Evolutionary conservation across 53 echinoderm and acorn worm genomes (phyloP), one percentile per base, ranked within the genome.

Genomic region (Apostichopus leukothele): DNA sequence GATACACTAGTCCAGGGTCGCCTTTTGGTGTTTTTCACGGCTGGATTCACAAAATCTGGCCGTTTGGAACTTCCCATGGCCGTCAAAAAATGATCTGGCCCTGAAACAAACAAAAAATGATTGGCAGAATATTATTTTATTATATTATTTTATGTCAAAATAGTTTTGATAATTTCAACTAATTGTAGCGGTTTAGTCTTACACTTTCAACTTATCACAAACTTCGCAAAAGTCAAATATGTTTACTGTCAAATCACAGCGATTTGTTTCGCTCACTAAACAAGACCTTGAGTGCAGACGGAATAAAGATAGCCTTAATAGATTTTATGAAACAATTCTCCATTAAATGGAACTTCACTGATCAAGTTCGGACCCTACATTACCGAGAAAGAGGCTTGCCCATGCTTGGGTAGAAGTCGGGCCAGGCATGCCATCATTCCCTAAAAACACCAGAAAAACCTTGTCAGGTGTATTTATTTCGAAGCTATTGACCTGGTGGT

Each of bases 401-500:
- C 67, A 20, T 84, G 84, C 23, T 52, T 60, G 61, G 27, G 19
- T 84, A 9, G 66, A 84, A 63, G 84, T 84, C 53, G 83, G 84
- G 63, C 53, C 63, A 60, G 84, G 63, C 8, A 26, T 60, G 79
- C 53, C 79, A 71, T 71, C 18, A 71, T 84, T 84, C 84, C 84
- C 66, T 84, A 14, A 67, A 84, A 27, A 84, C 84, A 84, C 53
- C 21, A 53, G 53, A 84, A 39, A 60, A 63, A 84, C 27, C 39
- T 66, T 67, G 5, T 60, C 27, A 66, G 84, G 66, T 22, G 61
- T 53, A 19, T 84, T 84, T 84, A 84, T 84, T 84, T 63, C 61
- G 84, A 84, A 63, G 84, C 66, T 53, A 63, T 84, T 84, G 84
- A 84, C 84, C 63, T 60, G 12, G 26, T 84, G 84, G 84, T 84